These are phyloP conservation scores for Chrysochloris asiatica DNA, from an alignment of 2,113 vertebrate species.

Conservation along the genomic window DNA sequence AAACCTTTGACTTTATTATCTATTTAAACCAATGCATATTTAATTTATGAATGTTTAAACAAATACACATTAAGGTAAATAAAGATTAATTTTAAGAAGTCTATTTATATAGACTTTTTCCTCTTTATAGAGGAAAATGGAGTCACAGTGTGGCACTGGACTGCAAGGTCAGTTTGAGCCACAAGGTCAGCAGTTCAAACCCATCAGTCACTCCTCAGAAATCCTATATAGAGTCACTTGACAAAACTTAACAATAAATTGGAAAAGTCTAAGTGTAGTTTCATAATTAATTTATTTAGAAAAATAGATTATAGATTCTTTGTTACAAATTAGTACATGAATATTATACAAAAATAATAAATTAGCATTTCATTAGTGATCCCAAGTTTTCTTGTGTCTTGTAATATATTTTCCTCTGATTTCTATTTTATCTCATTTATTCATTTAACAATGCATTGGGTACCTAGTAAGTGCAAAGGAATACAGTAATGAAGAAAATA, in stretches of 20 bases:
- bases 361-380: background rate
- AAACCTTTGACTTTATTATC: constrained; percentile 32
- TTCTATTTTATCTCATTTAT: background rate
- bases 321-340: background rate
- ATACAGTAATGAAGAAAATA: constrained; percentile 6
- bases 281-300: background rate
- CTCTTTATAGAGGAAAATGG: too few relatives aligned
- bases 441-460: background rate
- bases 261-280: background rate
- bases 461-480: background rate
- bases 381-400: background rate
- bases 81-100: background rate
- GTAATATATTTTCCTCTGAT: background rate
- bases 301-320: background rate
- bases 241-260: too few relatives aligned
- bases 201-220: too few relatives aligned
- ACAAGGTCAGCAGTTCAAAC: too few relatives aligned
- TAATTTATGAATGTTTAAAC: constrained; percentile 27
- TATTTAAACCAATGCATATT: background rate
- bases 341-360: background rate
- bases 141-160: too few relatives aligned
- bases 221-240: too few relatives aligned
- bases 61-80: background rate
- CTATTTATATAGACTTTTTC: too few relatives aligned
- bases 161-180: too few relatives aligned